Percentiles rank a stretch among this genome's conserved stretches.
Evolutionary conservation across 2,113 vertebrate genomes (phyloP).

Genomic region (Burhinus oedicnemus): DNA sequence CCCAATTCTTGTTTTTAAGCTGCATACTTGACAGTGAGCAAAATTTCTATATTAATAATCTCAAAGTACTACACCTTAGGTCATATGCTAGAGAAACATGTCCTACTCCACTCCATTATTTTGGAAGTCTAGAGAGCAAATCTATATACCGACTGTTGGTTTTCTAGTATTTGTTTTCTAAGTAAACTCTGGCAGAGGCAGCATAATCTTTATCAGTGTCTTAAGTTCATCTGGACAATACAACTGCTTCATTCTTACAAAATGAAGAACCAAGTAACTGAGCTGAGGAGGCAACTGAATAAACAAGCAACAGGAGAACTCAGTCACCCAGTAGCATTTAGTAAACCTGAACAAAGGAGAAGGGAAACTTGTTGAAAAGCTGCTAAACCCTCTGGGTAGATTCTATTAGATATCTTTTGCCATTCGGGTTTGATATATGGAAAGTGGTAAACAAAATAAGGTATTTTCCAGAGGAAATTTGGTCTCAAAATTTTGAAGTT

Average conservation of each 20-base stretch:
- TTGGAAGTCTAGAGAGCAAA: not conserved
- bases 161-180: not conserved
- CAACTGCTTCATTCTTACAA: not conserved
- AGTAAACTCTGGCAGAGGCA: not conserved
- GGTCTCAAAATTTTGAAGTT: not conserved
- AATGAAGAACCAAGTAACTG: not conserved
- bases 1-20: not conserved
- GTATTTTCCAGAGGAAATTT: not conserved
- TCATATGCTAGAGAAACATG: not conserved
- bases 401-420: not conserved
- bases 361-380: not conserved
- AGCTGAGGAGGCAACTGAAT: not conserved
- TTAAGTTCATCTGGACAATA: not conserved
- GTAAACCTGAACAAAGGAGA: not conserved
- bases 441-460: not conserved
- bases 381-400: not conserved
- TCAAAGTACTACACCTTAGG: not conserved
- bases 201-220: not conserved
- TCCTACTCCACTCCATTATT: not conserved
- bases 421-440: not conserved
- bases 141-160: not conserved
- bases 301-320: not conserved
- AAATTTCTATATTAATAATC: not conserved
- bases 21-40: not conserved
- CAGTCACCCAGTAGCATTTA: not conserved